Evolutionary conservation across 2,113 vertebrate species (phyloP), one percentile per base, ranked within the genome.

Genomic region (Sceloporus undulatus): DNA sequence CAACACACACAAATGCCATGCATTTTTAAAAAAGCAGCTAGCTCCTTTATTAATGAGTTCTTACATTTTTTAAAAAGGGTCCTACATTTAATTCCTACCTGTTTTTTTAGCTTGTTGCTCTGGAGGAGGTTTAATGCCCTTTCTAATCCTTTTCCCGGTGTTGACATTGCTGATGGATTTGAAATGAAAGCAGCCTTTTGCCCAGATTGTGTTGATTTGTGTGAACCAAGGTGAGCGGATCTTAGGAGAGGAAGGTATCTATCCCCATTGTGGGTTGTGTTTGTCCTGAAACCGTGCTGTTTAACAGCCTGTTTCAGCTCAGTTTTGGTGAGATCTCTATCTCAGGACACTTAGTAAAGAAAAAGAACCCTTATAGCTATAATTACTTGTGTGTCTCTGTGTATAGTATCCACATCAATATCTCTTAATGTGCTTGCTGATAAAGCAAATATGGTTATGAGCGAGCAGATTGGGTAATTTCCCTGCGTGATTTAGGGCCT

Each of bases 211-310:
- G 38, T 85, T 38, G 59, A 54, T 13, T 42, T 82, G n/a, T 18
- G 40, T 62, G 18, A 82, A 7, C 27, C 25, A n/a, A n/a, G n/a
- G 25, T 13, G 3, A 65, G 62, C 21, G 62, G 62, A 18, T 65
- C 29, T 29, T 5, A 9, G 2, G 56, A 59, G 56, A 59, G 56
- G 48, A 48, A 59, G 11, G 9, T 11, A 56, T 11, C 77, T 74
- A 86, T 87, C 90, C 27, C 79, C 34, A 83, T 34, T 27, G 42
- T 18, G 78, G 48, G n/a, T 75, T 90, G 2, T 84, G 13, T 84
- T 90, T 87, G 78, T 86, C 90, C 42, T 59, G 82, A 84, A 38
- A 91, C 70, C 88, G 94, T 90, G 86, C 90, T 87, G 91, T 1
- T 86, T 70, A 87, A 68, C 54, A 87, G 86, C 82, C 16, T 23